These are phyloP conservation scores for Zygaena filipendulae DNA, from an alignment of 2,888 invertebrate genomes.

Conservation along the genomic window DNA sequence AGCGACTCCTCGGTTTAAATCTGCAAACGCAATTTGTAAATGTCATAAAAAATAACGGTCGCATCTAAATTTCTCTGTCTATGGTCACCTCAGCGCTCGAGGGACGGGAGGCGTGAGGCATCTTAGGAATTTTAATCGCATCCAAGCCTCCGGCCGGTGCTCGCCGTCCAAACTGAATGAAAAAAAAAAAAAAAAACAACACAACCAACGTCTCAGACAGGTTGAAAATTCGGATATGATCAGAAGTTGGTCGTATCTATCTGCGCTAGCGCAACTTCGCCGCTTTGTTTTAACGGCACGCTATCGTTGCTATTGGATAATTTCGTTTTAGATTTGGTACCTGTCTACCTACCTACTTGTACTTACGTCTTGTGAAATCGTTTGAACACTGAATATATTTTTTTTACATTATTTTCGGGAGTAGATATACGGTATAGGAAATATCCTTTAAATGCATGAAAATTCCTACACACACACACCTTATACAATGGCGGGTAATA, in stretches of 20 bases:
- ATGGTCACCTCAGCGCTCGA: slow-evolving; percentile 29
- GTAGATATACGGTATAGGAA: too few relatives aligned
- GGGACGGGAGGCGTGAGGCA: slow-evolving; percentile 56
- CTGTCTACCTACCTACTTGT: too few relatives aligned
- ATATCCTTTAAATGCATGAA: too few relatives aligned
- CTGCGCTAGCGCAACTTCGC: not conserved
- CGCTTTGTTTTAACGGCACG: not conserved
- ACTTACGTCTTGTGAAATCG: too few relatives aligned
- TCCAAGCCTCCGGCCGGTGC: slow-evolving; percentile 43
- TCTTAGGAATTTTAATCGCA: slow-evolving; percentile 65
- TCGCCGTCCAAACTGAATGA: slow-evolving; percentile 39
- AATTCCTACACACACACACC: too few relatives aligned
- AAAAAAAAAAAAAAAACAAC: slow-evolving; percentile 31
- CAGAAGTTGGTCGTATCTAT: not conserved
- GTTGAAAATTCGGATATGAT: slow-evolving; percentile 34
- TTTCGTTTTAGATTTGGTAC: too few relatives aligned
- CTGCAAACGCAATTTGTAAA: too few relatives aligned
- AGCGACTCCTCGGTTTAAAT: too few relatives aligned
- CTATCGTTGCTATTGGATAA: too few relatives aligned
- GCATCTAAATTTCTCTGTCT: slow-evolving; percentile 26
- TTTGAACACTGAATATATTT: too few relatives aligned
- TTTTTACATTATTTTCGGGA: too few relatives aligned
- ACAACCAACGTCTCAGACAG: slow-evolving; percentile 29
- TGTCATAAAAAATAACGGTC: not conserved
- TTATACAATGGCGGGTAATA: too few relatives aligned